These are phyloP conservation scores for Carduelis carduelis DNA, from an alignment of 2,797 vertebrate genomes.

Conservation along the genomic window DNA sequence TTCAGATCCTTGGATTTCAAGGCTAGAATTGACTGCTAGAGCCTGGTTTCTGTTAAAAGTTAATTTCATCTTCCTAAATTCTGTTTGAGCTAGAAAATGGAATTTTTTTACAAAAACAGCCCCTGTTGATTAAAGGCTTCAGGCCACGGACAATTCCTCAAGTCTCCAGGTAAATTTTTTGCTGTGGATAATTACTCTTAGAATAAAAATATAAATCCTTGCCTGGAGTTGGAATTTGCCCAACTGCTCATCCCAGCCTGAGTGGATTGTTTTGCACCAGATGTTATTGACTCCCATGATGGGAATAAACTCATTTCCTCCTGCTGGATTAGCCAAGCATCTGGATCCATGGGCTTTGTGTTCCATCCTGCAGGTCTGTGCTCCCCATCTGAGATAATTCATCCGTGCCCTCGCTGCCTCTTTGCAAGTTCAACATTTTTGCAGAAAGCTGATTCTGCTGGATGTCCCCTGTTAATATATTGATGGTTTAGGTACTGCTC, in stretches of 20 bases:
- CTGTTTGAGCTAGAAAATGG: neutral
- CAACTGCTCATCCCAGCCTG: neutral
- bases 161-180: neutral
- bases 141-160: neutral
- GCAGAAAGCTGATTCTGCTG: neutral
- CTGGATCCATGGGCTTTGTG: neutral
- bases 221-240: neutral
- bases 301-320: neutral
- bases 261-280: neutral
- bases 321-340: neutral
- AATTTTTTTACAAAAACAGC: neutral
- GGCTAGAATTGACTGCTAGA: neutral
- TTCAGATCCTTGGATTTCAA: neutral
- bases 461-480: neutral
- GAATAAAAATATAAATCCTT: neutral
- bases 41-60: neutral
- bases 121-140: neutral
- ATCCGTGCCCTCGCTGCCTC: neutral
- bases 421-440: neutral
- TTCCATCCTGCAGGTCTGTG: neutral
- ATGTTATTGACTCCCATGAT: neutral
- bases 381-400: neutral
- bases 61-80: neutral
- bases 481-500: neutral
- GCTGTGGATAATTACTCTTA: neutral